A percentile compares a stretch with the other conserved stretches of the same genome.
phyloP scores from a whole-genome alignment of 2,113 vertebrate genomes.

The Erythrolamprus reginae region DNA sequence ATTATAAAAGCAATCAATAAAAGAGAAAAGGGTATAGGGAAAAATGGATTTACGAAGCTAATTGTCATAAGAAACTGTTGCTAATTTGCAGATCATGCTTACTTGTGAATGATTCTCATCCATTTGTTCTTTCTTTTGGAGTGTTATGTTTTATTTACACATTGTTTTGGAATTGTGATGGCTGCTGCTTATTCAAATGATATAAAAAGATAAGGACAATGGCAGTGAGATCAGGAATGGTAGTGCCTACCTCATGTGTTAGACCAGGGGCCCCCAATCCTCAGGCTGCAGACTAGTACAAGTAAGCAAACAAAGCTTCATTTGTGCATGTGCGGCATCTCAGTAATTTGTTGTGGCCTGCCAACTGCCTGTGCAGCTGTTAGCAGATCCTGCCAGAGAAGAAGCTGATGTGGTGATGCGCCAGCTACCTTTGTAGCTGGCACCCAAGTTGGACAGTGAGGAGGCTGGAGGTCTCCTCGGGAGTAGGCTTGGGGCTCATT shows the following conservation, averaged over 20 bases:
- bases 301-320: neutral
- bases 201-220: neutral
- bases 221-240: neutral
- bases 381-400: too few species aligned
- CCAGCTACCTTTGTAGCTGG: too few species aligned
- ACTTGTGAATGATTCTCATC: neutral
- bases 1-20: neutral
- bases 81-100: neutral
- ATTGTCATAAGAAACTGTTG: neutral
- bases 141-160: neutral
- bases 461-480: too few species aligned
- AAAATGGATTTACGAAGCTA: neutral
- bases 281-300: neutral
- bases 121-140: neutral
- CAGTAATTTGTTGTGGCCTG: too few species aligned
- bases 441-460: too few species aligned
- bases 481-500: too few species aligned
- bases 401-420: too few species aligned
- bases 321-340: neutral
- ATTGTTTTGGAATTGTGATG: neutral
- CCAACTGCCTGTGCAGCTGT: too few species aligned
- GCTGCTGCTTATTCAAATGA: neutral
- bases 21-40: neutral
- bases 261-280: neutral
- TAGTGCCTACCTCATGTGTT: too few species aligned